Conservation (phyloP, 2,113 vertebrate genomes). For the Saiga tatarica region DNA sequence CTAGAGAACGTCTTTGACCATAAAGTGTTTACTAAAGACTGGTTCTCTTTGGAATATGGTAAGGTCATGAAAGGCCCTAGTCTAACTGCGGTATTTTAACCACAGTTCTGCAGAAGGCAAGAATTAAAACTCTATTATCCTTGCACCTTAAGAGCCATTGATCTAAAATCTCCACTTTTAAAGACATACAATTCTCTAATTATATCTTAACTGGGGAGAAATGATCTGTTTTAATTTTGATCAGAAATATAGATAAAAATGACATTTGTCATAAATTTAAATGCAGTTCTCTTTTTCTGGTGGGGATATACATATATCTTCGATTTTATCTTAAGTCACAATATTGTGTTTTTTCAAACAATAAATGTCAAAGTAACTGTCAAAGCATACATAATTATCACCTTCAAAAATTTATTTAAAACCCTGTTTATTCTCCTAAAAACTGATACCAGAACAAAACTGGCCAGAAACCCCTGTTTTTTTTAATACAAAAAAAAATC, state of each 20-base stretch:
- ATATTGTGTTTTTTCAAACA: neutral
- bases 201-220: neutral
- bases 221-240: neutral
- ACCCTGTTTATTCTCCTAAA: neutral
- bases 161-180: neutral
- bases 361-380: neutral
- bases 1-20: neutral
- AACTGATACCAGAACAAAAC: constrained; percentile 1
- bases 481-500: neutral
- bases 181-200: constrained; percentile 1
- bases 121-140: neutral
- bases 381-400: neutral
- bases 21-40: constrained; percentile 6
- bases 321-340: neutral
- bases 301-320: neutral
- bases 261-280: neutral
- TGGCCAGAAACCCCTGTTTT: neutral
- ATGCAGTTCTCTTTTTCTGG: neutral
- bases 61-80: neutral
- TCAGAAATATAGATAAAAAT: neutral
- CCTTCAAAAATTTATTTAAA: constrained; percentile 9
- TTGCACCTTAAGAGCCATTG: neutral
- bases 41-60: neutral
- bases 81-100: neutral
- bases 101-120: neutral